These are phyloP conservation scores for Podarcis raffonei DNA, from an alignment of 2,113 vertebrate genomes.

Conservation along the genomic window DNA sequence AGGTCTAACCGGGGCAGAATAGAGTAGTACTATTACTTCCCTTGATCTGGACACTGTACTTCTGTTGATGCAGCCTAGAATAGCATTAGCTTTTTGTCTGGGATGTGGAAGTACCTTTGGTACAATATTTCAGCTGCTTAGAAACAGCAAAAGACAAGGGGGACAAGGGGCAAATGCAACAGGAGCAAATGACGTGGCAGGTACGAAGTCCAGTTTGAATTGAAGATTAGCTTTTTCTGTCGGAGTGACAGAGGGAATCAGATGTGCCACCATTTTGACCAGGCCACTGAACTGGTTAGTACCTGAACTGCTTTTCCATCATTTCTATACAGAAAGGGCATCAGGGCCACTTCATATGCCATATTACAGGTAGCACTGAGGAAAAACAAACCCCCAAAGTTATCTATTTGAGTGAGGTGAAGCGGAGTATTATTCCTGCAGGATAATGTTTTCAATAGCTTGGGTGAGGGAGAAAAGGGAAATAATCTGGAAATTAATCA, in stretches of 20 bases:
- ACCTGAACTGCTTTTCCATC: neutral
- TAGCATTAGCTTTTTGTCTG: too few species aligned
- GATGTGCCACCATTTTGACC: neutral
- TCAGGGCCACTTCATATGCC: neutral
- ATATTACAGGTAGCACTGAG: neutral
- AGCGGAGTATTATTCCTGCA: too few species aligned
- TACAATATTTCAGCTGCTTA: neutral
- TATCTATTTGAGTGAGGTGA: too few species aligned
- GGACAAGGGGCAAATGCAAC: neutral
- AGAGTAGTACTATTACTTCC: too few species aligned
- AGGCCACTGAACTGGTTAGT: neutral
- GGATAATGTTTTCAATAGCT: too few species aligned
- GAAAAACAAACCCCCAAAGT: too few species aligned
- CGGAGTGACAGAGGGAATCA: neutral
- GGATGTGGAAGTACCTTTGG: too few species aligned
- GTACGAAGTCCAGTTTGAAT: neutral
- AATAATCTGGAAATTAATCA: too few species aligned
- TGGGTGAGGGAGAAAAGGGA: too few species aligned
- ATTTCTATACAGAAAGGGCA: neutral
- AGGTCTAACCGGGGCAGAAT: too few species aligned
- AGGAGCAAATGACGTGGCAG: neutral
- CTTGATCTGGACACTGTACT: too few species aligned
- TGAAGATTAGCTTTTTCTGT: neutral
- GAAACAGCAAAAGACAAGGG: neutral
- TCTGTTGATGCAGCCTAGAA: too few species aligned